These are phyloP conservation scores for Tenualosa ilisha DNA, from an alignment of 2,797 vertebrate genomes.

Conservation along the genomic window DNA sequence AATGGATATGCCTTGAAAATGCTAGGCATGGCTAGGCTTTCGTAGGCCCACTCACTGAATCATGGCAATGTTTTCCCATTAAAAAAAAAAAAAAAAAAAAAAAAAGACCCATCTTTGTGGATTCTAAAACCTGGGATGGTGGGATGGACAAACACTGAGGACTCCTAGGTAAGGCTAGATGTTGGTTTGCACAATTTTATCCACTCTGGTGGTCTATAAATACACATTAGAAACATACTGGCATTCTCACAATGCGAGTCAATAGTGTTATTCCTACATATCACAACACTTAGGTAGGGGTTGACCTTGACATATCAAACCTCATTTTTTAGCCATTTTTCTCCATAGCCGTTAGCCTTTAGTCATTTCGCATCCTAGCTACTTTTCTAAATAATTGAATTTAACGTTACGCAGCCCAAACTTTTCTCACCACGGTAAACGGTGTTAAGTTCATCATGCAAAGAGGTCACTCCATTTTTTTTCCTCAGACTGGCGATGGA, in stretches of 20 bases:
- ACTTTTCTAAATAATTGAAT: slow-evolving; percentile 2
- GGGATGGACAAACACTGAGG: neutral
- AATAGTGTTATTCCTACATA: neutral
- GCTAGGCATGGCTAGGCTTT: too few relatives aligned
- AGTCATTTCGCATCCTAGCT: slow-evolving; percentile 57
- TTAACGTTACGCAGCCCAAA: slow-evolving; percentile 65
- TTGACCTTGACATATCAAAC: slow-evolving; percentile 1
- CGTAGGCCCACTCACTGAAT: neutral
- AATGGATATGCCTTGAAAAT: neutral
- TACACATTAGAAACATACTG: neutral
- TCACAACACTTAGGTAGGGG: neutral
- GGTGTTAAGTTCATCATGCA: slow-evolving; percentile 76
- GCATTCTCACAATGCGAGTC: neutral
- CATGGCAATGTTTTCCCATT: neutral
- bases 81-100: too few relatives aligned
- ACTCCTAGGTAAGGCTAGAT: slow-evolving; percentile 42
- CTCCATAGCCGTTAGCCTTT: slow-evolving; percentile 50
- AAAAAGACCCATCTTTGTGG: neutral
- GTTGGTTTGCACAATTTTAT: slow-evolving; percentile 57
- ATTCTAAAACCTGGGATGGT: neutral
- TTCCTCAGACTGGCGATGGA: slow-evolving; percentile 63
- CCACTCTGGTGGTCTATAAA: neutral
- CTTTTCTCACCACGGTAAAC: slow-evolving; percentile 66
- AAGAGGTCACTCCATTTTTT: slow-evolving; percentile 60
- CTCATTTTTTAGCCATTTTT: slow-evolving; percentile 45